phyloP scores from a whole-genome alignment of 2,797 vertebrate genomes.

The Myotis pilosus region DNA sequence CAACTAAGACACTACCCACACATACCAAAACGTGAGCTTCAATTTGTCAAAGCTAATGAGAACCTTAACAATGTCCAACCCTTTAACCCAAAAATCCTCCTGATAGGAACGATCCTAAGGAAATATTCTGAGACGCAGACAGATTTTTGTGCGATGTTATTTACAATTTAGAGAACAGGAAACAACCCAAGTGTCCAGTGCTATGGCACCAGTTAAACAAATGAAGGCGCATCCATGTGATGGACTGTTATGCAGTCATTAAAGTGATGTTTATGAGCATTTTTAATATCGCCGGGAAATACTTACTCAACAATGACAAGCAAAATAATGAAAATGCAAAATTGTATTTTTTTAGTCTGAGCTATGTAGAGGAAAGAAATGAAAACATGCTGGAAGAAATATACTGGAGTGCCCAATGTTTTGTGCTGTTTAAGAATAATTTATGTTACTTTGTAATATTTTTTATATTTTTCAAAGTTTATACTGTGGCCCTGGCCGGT shows the following conservation, averaged over 20 bases:
- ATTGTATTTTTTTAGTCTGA: not conserved
- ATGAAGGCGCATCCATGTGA: not conserved
- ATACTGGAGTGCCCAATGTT: not conserved
- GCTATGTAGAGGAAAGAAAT: not conserved
- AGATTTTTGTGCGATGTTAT: not conserved
- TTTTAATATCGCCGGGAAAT: not conserved
- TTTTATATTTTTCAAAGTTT: not conserved
- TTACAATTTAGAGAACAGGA: not conserved
- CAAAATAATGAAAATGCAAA: conserved; percentile 21
- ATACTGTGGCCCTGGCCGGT: not conserved
- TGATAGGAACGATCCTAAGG: not conserved
- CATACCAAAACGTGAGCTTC: not conserved
- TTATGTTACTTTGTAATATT: not conserved
- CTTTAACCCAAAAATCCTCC: not conserved
- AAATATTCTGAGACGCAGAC: not conserved
- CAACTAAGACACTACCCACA: not conserved
- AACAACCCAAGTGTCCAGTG: not conserved
- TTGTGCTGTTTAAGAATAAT: not conserved
- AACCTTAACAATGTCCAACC: not conserved
- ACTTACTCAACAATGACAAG: not conserved
- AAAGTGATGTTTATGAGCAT: not conserved
- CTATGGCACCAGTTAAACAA: not conserved
- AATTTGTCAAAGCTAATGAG: not conserved
- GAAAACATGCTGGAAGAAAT: not conserved
- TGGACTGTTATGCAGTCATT: not conserved